Percentiles rank a stretch among this genome's conserved stretches.
Evolutionary conservation across 2,113 vertebrate genomes (phyloP).

Genomic region (Tragelaphus scriptus): DNA sequence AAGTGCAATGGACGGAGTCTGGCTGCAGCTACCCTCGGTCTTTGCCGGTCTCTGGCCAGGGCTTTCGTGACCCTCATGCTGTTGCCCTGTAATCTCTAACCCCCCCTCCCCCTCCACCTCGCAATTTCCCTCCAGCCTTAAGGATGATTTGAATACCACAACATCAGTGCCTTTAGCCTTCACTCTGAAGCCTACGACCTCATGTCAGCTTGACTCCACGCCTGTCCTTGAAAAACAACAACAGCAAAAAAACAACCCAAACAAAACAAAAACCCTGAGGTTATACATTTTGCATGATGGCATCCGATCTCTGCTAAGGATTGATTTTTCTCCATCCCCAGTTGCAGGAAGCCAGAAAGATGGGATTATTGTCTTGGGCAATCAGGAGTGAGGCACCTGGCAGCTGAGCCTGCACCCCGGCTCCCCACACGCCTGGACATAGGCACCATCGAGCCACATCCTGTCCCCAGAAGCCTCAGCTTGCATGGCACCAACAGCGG

Average conservation of each 20-base stretch:
- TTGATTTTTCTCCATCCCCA: slow-evolving; percentile 70
- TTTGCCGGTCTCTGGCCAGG: background rate
- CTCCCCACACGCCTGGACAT: slow-evolving; percentile 50
- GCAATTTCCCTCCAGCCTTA: background rate
- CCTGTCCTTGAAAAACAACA: background rate
- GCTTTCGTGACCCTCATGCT: background rate
- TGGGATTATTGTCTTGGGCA: slow-evolving; percentile 74
- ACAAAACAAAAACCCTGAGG: background rate
- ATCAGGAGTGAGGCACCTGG: slow-evolving; percentile 69
- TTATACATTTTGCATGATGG: slow-evolving; percentile 70
- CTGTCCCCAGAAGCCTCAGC: background rate
- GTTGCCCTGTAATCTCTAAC: background rate
- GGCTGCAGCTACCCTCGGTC: background rate
- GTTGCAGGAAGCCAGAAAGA: slow-evolving; percentile 28
- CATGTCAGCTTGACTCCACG: background rate
- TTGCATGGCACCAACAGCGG: background rate
- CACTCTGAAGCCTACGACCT: background rate
- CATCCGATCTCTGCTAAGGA: slow-evolving; percentile 62
- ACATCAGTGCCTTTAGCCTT: background rate
- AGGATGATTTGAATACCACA: background rate
- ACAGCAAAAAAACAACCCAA: background rate
- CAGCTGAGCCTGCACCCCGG: slow-evolving; percentile 68
- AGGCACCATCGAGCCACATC: slow-evolving; percentile 28
- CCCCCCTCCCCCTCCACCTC: fast-evolving
- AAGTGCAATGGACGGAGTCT: background rate